Conservation (phyloP, 2,888 invertebrate genomes). For the Drosophila robusta region DNA sequence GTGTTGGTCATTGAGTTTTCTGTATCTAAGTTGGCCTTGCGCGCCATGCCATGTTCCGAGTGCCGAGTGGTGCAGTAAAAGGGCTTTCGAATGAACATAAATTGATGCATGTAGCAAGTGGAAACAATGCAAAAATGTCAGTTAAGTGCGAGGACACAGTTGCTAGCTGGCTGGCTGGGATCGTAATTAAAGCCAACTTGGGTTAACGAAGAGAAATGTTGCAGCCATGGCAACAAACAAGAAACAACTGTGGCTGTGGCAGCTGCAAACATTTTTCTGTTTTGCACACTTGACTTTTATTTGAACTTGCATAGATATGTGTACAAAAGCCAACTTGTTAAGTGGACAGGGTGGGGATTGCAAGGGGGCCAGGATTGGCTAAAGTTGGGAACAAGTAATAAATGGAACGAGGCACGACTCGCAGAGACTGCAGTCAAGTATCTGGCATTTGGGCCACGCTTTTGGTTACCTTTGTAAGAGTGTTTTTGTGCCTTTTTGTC, state of each 20-base stretch:
- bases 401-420: conserved; percentile 12
- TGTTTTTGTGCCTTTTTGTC: conserved; percentile 40
- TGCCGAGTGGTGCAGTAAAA: conserved; percentile 15
- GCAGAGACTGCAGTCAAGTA: conserved; percentile 31
- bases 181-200: conserved; percentile 75
- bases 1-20: conserved; percentile 22
- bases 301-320: conserved; percentile 79
- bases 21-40: conserved; percentile 2
- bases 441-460: conserved; percentile 43
- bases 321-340: conserved; percentile 9
- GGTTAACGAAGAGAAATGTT: conserved; percentile 77
- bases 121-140: conserved; percentile 41
- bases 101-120: conserved; percentile 57
- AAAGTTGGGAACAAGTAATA: background rate
- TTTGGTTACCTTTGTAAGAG: conserved; percentile 71
- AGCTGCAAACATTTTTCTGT: conserved; percentile 48
- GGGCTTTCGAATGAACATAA: conserved; percentile 68
- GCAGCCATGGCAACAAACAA: conserved; percentile 49
- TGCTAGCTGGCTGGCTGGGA: conserved; percentile 37
- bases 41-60: background rate
- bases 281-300: conserved; percentile 73
- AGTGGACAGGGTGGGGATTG: background rate
- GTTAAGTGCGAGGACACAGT: conserved; percentile 52
- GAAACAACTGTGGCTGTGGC: conserved; percentile 38
- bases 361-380: background rate